Evolutionary conservation across 2,113 vertebrate genomes (phyloP).

Genomic region (Astatotilapia flaviijosephi): DNA sequence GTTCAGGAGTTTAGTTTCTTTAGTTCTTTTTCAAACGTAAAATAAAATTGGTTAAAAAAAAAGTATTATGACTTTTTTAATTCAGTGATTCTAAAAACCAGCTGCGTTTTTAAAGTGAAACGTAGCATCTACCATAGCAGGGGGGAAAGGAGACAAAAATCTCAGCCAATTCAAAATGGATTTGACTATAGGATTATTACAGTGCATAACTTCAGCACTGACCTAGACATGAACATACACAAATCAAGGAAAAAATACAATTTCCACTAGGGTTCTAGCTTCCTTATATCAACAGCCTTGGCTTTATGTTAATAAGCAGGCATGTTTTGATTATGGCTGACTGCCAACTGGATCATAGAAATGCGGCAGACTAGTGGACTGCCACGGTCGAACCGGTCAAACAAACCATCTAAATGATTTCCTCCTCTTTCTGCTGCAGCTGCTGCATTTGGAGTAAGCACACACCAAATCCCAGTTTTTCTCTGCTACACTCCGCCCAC

Average conservation of each 20-base stretch:
- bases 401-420: constrained; percentile 39
- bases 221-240: neutral
- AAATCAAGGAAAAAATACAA: neutral
- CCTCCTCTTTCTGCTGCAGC: constrained; percentile 40
- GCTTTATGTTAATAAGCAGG: constrained; percentile 12
- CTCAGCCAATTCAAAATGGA: neutral
- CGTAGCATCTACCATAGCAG: neutral
- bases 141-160: neutral
- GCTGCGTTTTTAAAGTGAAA: neutral
- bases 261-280: neutral
- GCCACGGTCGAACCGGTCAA: constrained; percentile 6
- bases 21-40: neutral
- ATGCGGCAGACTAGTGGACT: neutral
- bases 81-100: neutral
- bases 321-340: constrained; percentile 2
- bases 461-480: constrained; percentile 1
- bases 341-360: constrained; percentile 16
- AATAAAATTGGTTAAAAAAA: neutral
- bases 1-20: neutral
- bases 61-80: neutral
- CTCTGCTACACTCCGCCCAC: constrained; percentile 4
- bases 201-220: neutral
- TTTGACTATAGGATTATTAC: neutral
- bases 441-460: constrained; percentile 20
- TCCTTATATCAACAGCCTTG: neutral